Evolutionary conservation across 2,888 invertebrate species (phyloP).

Genomic region (Melipona beecheii): DNA sequence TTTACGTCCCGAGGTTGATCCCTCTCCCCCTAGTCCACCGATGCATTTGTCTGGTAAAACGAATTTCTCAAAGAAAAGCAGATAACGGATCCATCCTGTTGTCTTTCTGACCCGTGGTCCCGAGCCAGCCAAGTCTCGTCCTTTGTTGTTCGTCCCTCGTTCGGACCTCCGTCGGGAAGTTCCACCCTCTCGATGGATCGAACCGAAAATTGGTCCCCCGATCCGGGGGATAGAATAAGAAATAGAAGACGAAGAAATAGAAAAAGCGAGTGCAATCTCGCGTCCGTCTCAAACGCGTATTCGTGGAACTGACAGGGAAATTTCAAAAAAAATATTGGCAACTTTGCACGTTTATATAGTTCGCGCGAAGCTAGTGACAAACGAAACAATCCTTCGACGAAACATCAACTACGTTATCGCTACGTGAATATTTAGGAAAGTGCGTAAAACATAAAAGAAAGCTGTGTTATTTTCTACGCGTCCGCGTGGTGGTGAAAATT

Average conservation of each 20-base stretch:
- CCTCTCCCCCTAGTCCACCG: constrained; percentile 28
- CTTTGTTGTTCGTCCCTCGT: not conserved
- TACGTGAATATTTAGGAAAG: too few species aligned
- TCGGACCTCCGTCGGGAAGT: not conserved
- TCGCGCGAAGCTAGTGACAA: too few species aligned
- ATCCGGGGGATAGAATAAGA: not conserved
- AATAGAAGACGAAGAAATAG: constrained; percentile 21
- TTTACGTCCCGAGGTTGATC: constrained; percentile 14
- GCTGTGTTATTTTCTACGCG: too few species aligned
- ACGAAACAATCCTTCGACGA: too few species aligned
- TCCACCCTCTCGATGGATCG: constrained; percentile 23
- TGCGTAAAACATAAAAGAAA: too few species aligned
- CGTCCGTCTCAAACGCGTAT: not conserved
- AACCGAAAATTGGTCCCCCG: constrained; percentile 18
- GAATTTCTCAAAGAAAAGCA: constrained; percentile 50
- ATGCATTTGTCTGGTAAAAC: constrained; percentile 54
- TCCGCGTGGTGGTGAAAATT: too few species aligned
- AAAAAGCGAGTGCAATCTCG: constrained; percentile 1
- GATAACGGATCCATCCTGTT: constrained; percentile 37
- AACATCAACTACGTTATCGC: too few species aligned
- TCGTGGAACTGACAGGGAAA: too few species aligned
- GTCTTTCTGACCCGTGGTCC: constrained; percentile 16
- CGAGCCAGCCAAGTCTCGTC: not conserved
- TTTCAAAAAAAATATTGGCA: too few species aligned
- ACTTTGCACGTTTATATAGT: too few species aligned